Conservation (phyloP, 2,797 vertebrate species). For the Rhynchonycteris naso region DNA sequence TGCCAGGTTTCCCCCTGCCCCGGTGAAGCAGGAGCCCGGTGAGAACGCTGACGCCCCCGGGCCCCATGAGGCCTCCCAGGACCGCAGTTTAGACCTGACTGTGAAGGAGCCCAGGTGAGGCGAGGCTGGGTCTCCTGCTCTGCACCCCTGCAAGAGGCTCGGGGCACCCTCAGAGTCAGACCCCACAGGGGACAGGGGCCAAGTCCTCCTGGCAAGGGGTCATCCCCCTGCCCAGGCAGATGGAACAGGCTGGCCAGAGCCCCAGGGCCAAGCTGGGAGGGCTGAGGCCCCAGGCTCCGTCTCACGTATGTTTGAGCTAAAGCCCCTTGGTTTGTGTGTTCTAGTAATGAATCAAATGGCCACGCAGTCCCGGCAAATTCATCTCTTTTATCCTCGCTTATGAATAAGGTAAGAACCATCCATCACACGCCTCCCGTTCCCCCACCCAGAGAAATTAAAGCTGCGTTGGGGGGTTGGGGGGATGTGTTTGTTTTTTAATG, state of each 20-base stretch:
- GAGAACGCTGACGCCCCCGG: constrained; percentile 85
- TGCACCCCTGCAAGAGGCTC: neutral
- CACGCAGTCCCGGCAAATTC: constrained; percentile 96
- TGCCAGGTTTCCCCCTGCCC: constrained; percentile 90
- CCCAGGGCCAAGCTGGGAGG: constrained; percentile 17
- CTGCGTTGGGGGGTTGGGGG: constrained; percentile 91
- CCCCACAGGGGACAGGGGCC: neutral
- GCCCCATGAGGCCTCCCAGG: constrained; percentile 91
- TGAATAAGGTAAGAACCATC: constrained; percentile 99
- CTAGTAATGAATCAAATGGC: constrained; percentile 99
- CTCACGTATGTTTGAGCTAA: constrained; percentile 93
- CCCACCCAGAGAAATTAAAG: constrained; percentile 91
- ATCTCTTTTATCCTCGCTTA: constrained; percentile 99
- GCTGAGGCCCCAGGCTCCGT: constrained; percentile 92
- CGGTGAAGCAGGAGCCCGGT: constrained; percentile 92
- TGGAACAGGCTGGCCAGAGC: constrained; percentile 47
- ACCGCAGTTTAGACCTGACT: constrained; percentile 97
- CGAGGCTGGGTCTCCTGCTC: fast-evolving
- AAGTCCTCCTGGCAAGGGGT: neutral
- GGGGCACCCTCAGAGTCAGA: neutral
- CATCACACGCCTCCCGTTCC: constrained; percentile 95
- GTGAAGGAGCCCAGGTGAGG: constrained; percentile 95
- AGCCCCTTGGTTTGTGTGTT: constrained; percentile 97
- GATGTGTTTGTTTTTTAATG: constrained; percentile 99
- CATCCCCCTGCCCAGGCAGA: neutral